Conservation (phyloP, 2,797 vertebrate species). For the Thaleichthys pacificus region DNA sequence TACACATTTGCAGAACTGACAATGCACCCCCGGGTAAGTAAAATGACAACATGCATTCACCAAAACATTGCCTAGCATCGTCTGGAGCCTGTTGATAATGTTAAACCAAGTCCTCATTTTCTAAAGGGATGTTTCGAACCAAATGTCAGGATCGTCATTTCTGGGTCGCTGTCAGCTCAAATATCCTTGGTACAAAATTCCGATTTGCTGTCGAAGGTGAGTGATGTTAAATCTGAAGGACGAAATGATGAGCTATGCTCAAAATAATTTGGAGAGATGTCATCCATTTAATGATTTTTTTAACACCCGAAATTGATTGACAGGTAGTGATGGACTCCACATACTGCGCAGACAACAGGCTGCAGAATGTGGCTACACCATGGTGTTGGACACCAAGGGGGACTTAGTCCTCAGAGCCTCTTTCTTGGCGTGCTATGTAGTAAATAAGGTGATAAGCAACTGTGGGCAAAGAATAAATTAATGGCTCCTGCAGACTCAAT, state of each 20-base stretch:
- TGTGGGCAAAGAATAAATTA: background rate
- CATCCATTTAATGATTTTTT: background rate
- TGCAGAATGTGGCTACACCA: slow-evolving; percentile 60
- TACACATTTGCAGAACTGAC: slow-evolving; percentile 17
- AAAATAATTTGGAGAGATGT: background rate
- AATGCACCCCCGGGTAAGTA: slow-evolving; percentile 39
- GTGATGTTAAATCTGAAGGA: background rate
- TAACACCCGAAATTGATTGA: background rate
- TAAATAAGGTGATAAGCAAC: slow-evolving; percentile 41
- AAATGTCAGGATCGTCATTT: slow-evolving; percentile 53
- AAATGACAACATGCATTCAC: background rate
- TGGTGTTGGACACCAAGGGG: slow-evolving; percentile 42
- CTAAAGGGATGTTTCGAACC: slow-evolving; percentile 46
- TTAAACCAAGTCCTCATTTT: background rate
- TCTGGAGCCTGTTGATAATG: background rate
- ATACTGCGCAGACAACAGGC: slow-evolving; percentile 33
- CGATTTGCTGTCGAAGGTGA: slow-evolving; percentile 47
- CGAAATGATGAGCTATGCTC: background rate
- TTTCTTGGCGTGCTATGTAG: slow-evolving; percentile 59
- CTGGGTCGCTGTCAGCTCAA: slow-evolving; percentile 41
- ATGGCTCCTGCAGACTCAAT: background rate
- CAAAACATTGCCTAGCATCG: background rate
- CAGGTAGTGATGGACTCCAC: slow-evolving; percentile 32
- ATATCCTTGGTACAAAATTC: slow-evolving; percentile 35
- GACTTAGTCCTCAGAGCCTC: slow-evolving; percentile 59